A percentile compares a stretch with the other conserved stretches of the same genome.
These are phyloP conservation scores for Falco punctatus DNA, from an alignment of 2,113 vertebrate genomes.

Conservation along the genomic window DNA sequence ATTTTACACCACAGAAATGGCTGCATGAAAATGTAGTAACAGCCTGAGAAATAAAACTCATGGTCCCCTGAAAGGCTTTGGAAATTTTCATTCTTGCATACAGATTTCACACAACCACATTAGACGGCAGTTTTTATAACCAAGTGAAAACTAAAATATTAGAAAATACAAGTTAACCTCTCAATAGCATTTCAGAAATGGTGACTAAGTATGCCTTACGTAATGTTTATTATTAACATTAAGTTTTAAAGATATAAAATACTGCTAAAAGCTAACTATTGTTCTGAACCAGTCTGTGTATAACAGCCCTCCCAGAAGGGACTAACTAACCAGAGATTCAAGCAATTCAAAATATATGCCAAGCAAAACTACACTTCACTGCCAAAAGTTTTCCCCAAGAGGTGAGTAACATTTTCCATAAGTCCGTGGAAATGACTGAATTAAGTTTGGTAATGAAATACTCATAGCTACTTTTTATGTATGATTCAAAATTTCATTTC, in stretches of 20 bases:
- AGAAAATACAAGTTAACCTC: background rate
- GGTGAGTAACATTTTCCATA: conserved; percentile 76
- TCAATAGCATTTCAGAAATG: background rate
- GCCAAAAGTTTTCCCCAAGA: conserved; percentile 74
- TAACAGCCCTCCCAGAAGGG: conserved; percentile 18
- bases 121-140: conserved; percentile 1
- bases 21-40: background rate
- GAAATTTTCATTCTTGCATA: background rate
- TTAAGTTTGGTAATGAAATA: conserved; percentile 77
- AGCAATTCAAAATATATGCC: conserved; percentile 63
- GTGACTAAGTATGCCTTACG: background rate
- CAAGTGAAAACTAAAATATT: conserved; percentile 24
- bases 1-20: conserved; percentile 20
- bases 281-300: background rate
- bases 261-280: background rate
- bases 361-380: conserved; percentile 69
- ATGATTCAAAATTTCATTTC: conserved; percentile 73
- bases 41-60: conserved; percentile 14
- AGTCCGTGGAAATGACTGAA: conserved; percentile 72
- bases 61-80: background rate
- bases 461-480: conserved; percentile 70
- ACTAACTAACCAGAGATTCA: conserved; percentile 60
- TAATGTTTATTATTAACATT: no score
- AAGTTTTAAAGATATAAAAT: background rate
- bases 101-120: background rate